These are phyloP conservation scores for Coregonus clupeaformis DNA, from an alignment of 2,113 vertebrate genomes.

Conservation along the genomic window DNA sequence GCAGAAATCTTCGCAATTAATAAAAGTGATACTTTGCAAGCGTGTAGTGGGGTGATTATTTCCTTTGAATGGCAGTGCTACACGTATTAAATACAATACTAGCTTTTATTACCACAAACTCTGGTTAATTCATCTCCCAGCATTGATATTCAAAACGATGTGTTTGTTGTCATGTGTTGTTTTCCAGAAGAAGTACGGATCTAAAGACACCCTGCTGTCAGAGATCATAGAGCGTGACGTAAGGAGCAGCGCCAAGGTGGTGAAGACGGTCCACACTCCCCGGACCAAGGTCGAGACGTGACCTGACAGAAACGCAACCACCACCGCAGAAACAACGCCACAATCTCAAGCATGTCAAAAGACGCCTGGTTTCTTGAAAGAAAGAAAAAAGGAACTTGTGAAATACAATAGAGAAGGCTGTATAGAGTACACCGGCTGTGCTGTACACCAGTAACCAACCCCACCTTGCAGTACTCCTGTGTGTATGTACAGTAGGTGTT, in stretches of 20 bases:
- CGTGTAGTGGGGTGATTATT: too few relatives aligned
- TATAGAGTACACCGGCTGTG: neutral
- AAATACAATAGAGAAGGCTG: neutral
- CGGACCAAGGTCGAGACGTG: slow-evolving; percentile 78
- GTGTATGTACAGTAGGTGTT: slow-evolving; percentile 4
- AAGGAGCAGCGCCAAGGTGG: slow-evolving; percentile 72
- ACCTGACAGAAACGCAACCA: slow-evolving; percentile 29
- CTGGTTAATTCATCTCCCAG: neutral
- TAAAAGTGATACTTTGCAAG: too few relatives aligned
- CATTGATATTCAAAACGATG: neutral
- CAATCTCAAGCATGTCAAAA: neutral
- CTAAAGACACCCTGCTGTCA: slow-evolving; percentile 80
- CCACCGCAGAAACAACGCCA: neutral
- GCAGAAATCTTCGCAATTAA: too few relatives aligned
- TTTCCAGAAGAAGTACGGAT: slow-evolving; percentile 76
- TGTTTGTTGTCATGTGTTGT: slow-evolving; percentile 7
- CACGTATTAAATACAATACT: neutral
- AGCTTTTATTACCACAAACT: too few relatives aligned
- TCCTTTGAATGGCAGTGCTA: neutral
- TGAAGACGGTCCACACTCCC: slow-evolving; percentile 76
- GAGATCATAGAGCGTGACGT: slow-evolving; percentile 72
- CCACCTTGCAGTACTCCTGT: neutral
- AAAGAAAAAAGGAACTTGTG: neutral
- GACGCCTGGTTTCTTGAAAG: neutral
- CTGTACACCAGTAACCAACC: neutral